Base-by-base conservation (phyloP, 2,113 vertebrate genomes). In the Leptobrachium leishanense region DNA sequence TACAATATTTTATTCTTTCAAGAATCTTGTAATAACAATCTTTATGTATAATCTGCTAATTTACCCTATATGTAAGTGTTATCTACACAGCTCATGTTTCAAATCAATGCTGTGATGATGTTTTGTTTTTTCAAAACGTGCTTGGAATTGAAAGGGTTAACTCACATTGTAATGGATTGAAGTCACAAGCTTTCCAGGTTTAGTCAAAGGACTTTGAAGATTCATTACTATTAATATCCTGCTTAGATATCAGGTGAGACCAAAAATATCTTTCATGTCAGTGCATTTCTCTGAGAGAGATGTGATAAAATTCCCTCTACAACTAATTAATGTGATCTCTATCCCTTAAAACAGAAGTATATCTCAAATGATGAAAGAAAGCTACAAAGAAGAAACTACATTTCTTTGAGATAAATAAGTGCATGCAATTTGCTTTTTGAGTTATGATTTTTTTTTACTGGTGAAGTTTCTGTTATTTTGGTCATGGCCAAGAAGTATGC, bases 171-270 rank as follows among this genome's bases (percentile, higher is more conserved):
- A 31, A 55, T 13, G 44, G 82, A 75, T 84, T 86, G 79, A 87
- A 87, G 78, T 82, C 81, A 76, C 59, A 82, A 76, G 50, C 85
- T 84, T 85, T 88, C 83, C 53, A 81, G 82, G 84, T 86, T 86
- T 85, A 85, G 74, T 65, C 66, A 80, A 84, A 40, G 67, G 75
- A 75, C 81, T 84, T 84, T 83, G 78, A 84, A 89, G 77, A 83
- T 87, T 88, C 77, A 87, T 88, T 86, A 85, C 84, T 87, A 83
- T 86, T 88, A 86, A 88, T 84, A 81, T 81, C 76, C 68, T 81
- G 65, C 83, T 85, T 85, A 74, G 84, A 73, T 81, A 84, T 85
- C 84, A 85, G 72, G 55, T 86, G 82, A 87, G 83, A 76, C 79
- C 84, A 74, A 8, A 82, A 81, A 81, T 85, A 87, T 83, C 46